phyloP scores from a whole-genome alignment of 1,140 invertebrate genomes.

The Papilio glaucus region DNA sequence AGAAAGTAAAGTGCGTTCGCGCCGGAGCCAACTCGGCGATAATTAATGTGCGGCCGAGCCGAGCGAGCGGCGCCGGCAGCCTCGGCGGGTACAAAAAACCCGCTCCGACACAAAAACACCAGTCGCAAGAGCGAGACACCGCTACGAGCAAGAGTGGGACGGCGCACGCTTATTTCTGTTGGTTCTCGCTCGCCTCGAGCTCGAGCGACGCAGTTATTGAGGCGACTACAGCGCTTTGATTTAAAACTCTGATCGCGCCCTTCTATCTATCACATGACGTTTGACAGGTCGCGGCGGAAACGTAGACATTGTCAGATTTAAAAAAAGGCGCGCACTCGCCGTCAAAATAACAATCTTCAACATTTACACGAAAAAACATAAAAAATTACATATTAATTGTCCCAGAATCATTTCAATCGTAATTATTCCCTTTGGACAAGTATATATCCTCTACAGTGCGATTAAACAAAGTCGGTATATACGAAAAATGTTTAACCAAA shows the following conservation, averaged over 20 bases:
- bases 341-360: constrained; percentile 36
- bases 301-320: constrained; percentile 76
- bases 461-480: neutral
- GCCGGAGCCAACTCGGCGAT: constrained; percentile 73
- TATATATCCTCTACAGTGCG: neutral
- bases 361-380: neutral
- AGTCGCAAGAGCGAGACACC: constrained; percentile 66
- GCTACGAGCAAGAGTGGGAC: constrained; percentile 60
- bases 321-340: constrained; percentile 74
- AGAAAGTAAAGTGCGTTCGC: constrained; percentile 79
- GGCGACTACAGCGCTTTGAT: constrained; percentile 76
- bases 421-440: neutral
- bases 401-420: neutral
- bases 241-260: constrained; percentile 81
- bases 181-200: constrained; percentile 77
- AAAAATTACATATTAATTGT: neutral
- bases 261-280: constrained; percentile 83
- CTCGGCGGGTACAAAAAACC: constrained; percentile 79
- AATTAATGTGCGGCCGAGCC: constrained; percentile 79
- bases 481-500: neutral
- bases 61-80: constrained; percentile 76
- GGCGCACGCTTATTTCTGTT: constrained; percentile 75
- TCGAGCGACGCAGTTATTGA: constrained; percentile 74
- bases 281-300: constrained; percentile 81
- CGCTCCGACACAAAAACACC: constrained; percentile 81